Evolutionary conservation across 2,888 invertebrate genomes (phyloP), one percentile per base, ranked within the genome.

Genomic region (Molorchus minor): DNA sequence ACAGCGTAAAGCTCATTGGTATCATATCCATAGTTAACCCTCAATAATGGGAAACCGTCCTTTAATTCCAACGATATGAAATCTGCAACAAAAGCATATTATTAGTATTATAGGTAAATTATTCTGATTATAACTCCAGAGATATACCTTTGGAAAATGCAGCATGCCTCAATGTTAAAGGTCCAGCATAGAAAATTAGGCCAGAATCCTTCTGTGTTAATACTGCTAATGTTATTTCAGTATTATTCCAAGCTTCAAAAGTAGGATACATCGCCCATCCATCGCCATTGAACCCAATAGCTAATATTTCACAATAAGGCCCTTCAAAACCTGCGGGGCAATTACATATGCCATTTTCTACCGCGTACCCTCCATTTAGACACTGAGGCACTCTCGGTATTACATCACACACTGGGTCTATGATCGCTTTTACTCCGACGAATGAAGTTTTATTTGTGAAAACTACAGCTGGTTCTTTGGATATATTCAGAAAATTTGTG

Each of bases 251-350:
- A 3, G 93, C 88, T 25, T 93, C 89, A 25, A 96, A 88, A 0
- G 95, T 87, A 0, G 91, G 89, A 83, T 95, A 96, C 85, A 98
- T 89, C 0, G 97, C 96, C 87, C 92, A 98, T 7, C 96, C 95
- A 70, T 89, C 87, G n/a, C 95, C 93, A 62, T 86, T 86, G 82
- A 98, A 98, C 15, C 93, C 92, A 65, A 96, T 88, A 0, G 90
- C 89, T 0, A 93, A 88, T 62, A 92, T 87, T 81, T 98, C 96
- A 80, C 99, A 99, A 57, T 91, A 87, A 0, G 96, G 93, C 0
- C 98, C 98, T 3, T 88, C 87, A 51, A 87, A 86, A 0, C 92
- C 79, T 52, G 87, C 85, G 0, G 88, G 88, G 72, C 97, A 98
- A 56, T 90, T 88, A 81, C 98, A 98, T 67, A 87, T 85, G 65